Evolutionary conservation across 2,113 vertebrate genomes (phyloP), one percentile per base, ranked within the genome.

Genomic region (Turdus rufiventris): DNA sequence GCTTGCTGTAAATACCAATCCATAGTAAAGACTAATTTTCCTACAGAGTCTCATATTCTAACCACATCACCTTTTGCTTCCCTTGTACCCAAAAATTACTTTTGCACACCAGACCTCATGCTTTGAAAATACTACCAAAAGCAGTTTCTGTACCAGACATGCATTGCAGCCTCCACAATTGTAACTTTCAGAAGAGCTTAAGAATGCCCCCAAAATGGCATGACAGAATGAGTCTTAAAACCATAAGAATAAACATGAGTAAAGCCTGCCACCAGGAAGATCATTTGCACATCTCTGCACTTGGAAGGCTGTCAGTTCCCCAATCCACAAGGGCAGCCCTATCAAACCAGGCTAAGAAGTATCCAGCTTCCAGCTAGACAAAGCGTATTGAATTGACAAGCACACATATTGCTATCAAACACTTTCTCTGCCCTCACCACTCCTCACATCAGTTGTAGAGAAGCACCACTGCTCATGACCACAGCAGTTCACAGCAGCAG

Each of bases 371-470:
- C 63, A 86, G 53, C 14, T 34, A 26, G 51, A n/a, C 87, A 78
- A 33, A 60, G 33, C 5, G 1, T 8, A 50, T 24, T 56, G 67
- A 62, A 77, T 8, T 47, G n/a, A 71, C 29, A 63, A 56, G 47
- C 4, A 28, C 23, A 71, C 0, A 0, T 4, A 60, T 20, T 17
- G 26, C 61, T 26, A 19, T 6, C 42, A 25, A 6, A 57, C 33
- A 73, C 7, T 9, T 63, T 42, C 70, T 75, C 50, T 74, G 85
- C 23, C 8, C 28, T 23, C 38, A 42, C 10, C 26, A 33, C 15
- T 65, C 42, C 34, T 57, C 66, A 33, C 8, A 43, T 29, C 51
- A 89, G 43, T 9, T 58, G 45, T 1, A 40, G 48, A 26, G 34
- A 74, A 73, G 56, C 29, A 62, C 43, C 51, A n/a, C 71, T 17